A percentile compares a stretch with the other conserved stretches of the same genome.
phyloP scores from a whole-genome alignment of 2,888 invertebrate genomes.

The Monoplex corrugatus region DNA sequence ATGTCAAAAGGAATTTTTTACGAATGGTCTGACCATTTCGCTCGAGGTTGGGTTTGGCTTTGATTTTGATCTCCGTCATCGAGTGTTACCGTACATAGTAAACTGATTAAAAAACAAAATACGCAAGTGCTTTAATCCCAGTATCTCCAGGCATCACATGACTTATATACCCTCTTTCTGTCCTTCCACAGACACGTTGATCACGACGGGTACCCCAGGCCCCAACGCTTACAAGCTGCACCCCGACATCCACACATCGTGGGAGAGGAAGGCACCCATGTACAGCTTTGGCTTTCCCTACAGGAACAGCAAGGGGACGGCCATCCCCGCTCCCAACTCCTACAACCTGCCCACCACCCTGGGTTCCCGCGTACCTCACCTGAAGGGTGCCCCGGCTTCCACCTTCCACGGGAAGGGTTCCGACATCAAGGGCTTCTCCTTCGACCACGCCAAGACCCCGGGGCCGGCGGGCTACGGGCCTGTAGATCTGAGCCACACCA shows the following conservation, averaged over 20 bases:
- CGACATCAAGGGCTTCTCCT: constrained; percentile 62
- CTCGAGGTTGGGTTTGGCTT: no score
- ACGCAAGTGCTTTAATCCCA: no score
- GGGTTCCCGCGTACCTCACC: constrained; percentile 63
- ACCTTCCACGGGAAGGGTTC: constrained; percentile 57
- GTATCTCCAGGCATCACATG: no score
- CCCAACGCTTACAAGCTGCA: constrained; percentile 41
- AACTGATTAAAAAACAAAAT: no score
- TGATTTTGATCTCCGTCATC: no score
- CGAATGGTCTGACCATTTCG: no score
- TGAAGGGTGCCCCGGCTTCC: constrained; percentile 59
- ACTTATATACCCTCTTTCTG: no score
- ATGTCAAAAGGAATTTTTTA: no score
- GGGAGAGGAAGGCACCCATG: constrained; percentile 64
- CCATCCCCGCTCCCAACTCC: constrained; percentile 64
- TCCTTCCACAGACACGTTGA: no score
- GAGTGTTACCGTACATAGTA: no score
- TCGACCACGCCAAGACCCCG: constrained; percentile 70
- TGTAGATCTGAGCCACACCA: constrained; percentile 56
- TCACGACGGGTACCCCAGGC: no score
- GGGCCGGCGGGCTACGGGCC: constrained; percentile 68
- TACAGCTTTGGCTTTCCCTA: constrained; percentile 67
- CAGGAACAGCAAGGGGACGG: constrained; percentile 52
- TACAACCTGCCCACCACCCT: constrained; percentile 66
- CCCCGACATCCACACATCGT: constrained; percentile 32